Evolutionary conservation across 64 coral and sea anemone genomes (phyloP).

Genomic region (Hydrozoanthus tunicans): DNA sequence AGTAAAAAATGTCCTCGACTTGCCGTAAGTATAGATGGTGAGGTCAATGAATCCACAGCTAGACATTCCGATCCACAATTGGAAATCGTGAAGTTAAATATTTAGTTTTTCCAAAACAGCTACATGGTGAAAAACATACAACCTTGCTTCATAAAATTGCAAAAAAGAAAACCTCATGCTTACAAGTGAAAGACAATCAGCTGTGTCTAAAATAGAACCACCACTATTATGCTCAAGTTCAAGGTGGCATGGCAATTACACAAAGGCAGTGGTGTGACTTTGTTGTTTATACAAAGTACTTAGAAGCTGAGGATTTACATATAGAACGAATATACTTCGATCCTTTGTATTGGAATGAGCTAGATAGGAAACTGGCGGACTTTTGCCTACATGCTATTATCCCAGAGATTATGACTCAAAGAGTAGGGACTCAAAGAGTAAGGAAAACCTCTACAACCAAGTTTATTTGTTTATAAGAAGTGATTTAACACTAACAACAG

Average conservation of each 20-base stretch:
- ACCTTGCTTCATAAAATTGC: constrained; percentile 30
- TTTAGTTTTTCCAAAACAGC: constrained; percentile 50
- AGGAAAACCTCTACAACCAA: too few species aligned
- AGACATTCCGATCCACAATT: constrained; percentile 27
- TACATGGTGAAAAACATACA: constrained; percentile 11
- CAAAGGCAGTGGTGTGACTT: constrained; percentile 62
- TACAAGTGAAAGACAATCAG: constrained; percentile 44
- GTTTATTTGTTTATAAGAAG: too few species aligned
- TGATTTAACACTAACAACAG: too few species aligned
- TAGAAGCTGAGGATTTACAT: constrained; percentile 34
- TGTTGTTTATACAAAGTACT: constrained; percentile 48
- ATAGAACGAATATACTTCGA: constrained; percentile 57
- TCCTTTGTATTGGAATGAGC: constrained; percentile 38
- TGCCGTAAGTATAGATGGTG: constrained; percentile 66
- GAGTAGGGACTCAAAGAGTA: too few species aligned
- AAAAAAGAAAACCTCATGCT: constrained; percentile 51
- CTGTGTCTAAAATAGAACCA: constrained; percentile 55
- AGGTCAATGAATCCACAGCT: constrained; percentile 48
- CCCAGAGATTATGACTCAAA: neutral
- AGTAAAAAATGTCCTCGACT: constrained; percentile 44
- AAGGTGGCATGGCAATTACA: constrained; percentile 59
- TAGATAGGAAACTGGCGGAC: constrained; percentile 54
- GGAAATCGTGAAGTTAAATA: constrained; percentile 65
- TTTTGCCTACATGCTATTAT: constrained; percentile 57
- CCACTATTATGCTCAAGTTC: constrained; percentile 53